These are phyloP conservation scores for human DNA, from an alignment of 2,113 vertebrate species.

Conservation along the genomic window GRCh38 chr15:55875501-55876000, in stretches of 20 bases:
- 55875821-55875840: background rate
- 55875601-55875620: too few relatives aligned
- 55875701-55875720: background rate
- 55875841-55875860: background rate
- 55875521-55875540: too few relatives aligned
- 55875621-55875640: background rate
- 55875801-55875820: background rate
- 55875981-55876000: background rate
- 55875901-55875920: background rate
- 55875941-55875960: background rate
- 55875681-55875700: background rate
- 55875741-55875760: constrained; percentile 16
- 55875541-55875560: too few relatives aligned
- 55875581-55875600: too few relatives aligned
- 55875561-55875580: too few relatives aligned
- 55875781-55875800: background rate
- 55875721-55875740: background rate
- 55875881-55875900: background rate
- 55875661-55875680: background rate
- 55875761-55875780: background rate
- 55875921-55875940: background rate
- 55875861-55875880: background rate
- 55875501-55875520: too few relatives aligned
- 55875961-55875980: background rate
- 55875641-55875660: background rate